Evolutionary conservation across 2,113 vertebrate species (phyloP).

Genomic region (Gymnarchus niloticus): DNA sequence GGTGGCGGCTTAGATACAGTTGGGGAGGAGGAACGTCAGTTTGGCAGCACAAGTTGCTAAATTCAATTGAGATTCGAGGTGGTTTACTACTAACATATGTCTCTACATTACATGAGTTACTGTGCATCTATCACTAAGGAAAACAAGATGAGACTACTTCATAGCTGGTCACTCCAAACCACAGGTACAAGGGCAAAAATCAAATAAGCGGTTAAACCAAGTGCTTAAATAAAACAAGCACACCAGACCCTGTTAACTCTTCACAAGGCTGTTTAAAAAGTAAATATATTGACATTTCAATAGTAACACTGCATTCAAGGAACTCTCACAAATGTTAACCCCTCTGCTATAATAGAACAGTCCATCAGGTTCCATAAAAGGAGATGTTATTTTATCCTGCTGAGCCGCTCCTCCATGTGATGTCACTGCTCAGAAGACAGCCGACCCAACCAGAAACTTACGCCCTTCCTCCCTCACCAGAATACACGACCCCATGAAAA

Average conservation of each 20-base stretch:
- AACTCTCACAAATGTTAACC: background rate
- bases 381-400: conserved; percentile 72
- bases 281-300: no score
- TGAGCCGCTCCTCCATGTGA: conserved; percentile 58
- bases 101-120: background rate
- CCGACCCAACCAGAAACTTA: conserved; percentile 47
- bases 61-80: no score
- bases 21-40: background rate
- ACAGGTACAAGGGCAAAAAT: background rate
- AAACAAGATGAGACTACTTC: background rate
- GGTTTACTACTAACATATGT: no score
- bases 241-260: background rate
- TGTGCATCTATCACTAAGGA: background rate
- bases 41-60: background rate
- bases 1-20: conserved; percentile 27
- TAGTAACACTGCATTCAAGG: background rate
- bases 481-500: conserved; percentile 33
- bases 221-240: background rate
- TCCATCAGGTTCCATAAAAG: conserved; percentile 51
- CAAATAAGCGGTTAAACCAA: background rate
- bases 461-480: conserved; percentile 45
- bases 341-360: conserved; percentile 37
- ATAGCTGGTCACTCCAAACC: background rate
- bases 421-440: conserved; percentile 42
- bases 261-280: background rate